Evolutionary conservation across 2,888 invertebrate species (phyloP).

Genomic region (Nycteola revayana): DNA sequence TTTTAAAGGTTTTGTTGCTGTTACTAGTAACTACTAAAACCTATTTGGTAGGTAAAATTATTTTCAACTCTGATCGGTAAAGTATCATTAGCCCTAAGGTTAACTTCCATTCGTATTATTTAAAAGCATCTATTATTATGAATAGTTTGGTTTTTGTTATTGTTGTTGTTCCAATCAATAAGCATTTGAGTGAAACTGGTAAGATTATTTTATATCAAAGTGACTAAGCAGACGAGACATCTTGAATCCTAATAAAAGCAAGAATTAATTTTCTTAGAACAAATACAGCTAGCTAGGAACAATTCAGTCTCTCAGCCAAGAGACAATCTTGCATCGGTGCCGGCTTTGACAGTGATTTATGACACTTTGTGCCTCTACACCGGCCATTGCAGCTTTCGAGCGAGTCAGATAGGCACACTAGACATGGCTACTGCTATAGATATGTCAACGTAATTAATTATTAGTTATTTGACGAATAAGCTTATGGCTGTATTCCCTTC

Average conservation of each 20-base stretch:
- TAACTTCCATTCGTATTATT: no score
- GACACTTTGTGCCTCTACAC: slow-evolving; percentile 49
- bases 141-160: slow-evolving; percentile 25
- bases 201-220: slow-evolving; percentile 6
- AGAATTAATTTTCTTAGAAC: slow-evolving; percentile 15
- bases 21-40: no score
- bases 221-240: slow-evolving; percentile 1
- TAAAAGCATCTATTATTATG: neutral
- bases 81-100: no score
- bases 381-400: slow-evolving; percentile 42
- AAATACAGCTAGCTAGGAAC: slow-evolving; percentile 14
- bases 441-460: slow-evolving; percentile 41
- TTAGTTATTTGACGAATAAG: slow-evolving; percentile 29
- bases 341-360: slow-evolving; percentile 59
- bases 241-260: slow-evolving; percentile 13
- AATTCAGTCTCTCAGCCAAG: slow-evolving; percentile 41
- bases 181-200: slow-evolving; percentile 2
- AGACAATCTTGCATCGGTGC: slow-evolving; percentile 45
- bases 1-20: no score
- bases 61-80: no score
- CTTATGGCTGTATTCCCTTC: slow-evolving; percentile 20
- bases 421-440: slow-evolving; percentile 22
- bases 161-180: slow-evolving; percentile 29
- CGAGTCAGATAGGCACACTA: slow-evolving; percentile 39
- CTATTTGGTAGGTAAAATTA: no score